These are phyloP conservation scores for Ladona fulva DNA, from an alignment of 1,140 invertebrate genomes.

Conservation along the genomic window DNA sequence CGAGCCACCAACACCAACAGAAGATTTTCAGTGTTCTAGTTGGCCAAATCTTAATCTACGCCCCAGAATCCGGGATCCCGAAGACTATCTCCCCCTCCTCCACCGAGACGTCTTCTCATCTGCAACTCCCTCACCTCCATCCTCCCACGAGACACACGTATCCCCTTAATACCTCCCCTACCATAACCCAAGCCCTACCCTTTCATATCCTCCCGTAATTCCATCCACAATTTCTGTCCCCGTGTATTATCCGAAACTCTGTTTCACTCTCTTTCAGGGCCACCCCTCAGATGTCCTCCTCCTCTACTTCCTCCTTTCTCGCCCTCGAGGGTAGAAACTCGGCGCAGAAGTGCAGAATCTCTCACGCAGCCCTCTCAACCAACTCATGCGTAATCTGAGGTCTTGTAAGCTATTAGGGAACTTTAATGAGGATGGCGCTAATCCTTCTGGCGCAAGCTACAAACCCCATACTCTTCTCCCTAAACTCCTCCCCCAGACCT, in stretches of 20 bases:
- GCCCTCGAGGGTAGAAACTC: neutral
- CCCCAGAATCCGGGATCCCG: neutral
- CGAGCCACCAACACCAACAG: neutral
- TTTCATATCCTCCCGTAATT: neutral
- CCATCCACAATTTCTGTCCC: neutral
- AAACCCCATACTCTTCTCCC: no score
- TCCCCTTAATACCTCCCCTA: neutral
- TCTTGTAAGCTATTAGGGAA: conserved; percentile 9
- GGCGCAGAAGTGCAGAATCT: neutral
- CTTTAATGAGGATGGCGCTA: conserved; percentile 8
- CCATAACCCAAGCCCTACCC: neutral
- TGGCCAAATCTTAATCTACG: conserved; percentile 9
- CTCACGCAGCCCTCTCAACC: neutral
- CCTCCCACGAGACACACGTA: no score
- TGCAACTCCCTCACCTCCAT: no score
- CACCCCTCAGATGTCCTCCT: neutral
- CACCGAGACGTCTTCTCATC: neutral
- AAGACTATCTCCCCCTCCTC: neutral
- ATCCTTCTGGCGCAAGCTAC: conserved; percentile 1
- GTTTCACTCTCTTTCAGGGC: neutral
- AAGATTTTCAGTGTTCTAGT: conserved; percentile 4
- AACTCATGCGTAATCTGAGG: conserved; percentile 8
- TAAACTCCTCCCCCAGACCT: no score
- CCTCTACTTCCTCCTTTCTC: neutral
- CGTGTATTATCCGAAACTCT: neutral